A percentile compares a stretch with the other conserved stretches of the same genome.
Conservation (phyloP, 2,797 vertebrate species). For the Nannoperca obscura region DNA sequence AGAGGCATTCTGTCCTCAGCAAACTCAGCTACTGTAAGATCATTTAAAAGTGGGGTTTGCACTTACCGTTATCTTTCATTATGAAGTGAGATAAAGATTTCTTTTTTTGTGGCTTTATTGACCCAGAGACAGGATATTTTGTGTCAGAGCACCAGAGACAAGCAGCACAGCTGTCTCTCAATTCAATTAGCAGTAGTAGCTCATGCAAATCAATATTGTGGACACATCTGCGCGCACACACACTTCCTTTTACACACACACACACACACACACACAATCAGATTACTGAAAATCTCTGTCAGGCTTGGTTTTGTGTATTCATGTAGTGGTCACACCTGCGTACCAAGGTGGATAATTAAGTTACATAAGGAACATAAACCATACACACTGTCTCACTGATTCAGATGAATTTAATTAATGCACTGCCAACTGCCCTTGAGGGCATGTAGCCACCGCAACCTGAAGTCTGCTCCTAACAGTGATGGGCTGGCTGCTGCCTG, state of each 20-base stretch:
- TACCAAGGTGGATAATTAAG: conserved; percentile 31
- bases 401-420: conserved; percentile 52
- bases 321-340: conserved; percentile 17
- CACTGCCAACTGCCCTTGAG: conserved; percentile 27
- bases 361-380: conserved; percentile 28
- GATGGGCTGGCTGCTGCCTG: conserved; percentile 24
- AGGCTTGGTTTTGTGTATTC: conserved; percentile 18
- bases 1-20: not conserved
- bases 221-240: conserved; percentile 8
- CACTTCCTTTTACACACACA: not conserved
- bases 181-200: conserved; percentile 62
- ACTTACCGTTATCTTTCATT: not conserved
- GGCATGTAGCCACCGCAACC: conserved; percentile 15
- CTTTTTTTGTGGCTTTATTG: not conserved
- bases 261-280: conserved; percentile 29
- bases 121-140: not conserved
- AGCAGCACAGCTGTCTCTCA: conserved; percentile 33
- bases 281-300: conserved; percentile 45
- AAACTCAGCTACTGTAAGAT: not conserved
- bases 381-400: conserved; percentile 28
- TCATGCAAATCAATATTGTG: conserved; percentile 63
- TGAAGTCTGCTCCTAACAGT: conserved; percentile 19
- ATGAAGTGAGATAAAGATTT: not conserved
- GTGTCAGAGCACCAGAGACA: conserved; percentile 17
- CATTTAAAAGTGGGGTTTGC: conserved; percentile 12